phyloP scores from a whole-genome alignment of 2,888 invertebrate species.

The Cataglyphis rosenhaueri region DNA sequence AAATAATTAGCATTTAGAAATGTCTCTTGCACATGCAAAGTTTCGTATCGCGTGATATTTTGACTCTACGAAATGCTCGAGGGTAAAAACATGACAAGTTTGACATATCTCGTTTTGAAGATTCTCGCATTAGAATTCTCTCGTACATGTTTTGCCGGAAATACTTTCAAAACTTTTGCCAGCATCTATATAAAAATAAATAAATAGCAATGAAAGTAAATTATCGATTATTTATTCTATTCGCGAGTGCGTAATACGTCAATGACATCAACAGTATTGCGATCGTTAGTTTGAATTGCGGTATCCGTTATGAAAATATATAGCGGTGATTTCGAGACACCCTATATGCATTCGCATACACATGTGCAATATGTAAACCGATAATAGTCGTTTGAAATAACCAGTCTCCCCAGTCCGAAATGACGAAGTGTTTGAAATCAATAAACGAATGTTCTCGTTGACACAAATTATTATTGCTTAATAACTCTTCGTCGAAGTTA shows the following conservation, averaged over 20 bases:
- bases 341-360: neutral
- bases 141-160: neutral
- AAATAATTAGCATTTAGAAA: conserved; percentile 13
- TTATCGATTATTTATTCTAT: neutral
- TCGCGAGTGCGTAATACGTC: neutral
- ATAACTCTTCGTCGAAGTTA: conserved; percentile 52
- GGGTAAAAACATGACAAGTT: conserved; percentile 3
- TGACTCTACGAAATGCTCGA: neutral
- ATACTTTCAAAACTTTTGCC: neutral
- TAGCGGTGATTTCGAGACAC: conserved; percentile 23
- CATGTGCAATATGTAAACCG: conserved; percentile 12
- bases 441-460: conserved; percentile 69
- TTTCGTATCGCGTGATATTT: conserved; percentile 27
- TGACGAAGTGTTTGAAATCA: conserved; percentile 71
- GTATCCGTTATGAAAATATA: conserved; percentile 16
- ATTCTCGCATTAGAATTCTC: conserved; percentile 4
- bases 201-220: neutral
- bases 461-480: conserved; percentile 75
- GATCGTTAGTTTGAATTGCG: neutral
- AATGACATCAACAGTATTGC: neutral
- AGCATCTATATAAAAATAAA: neutral
- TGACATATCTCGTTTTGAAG: conserved; percentile 13
- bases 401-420: conserved; percentile 42
- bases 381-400: conserved; percentile 55
- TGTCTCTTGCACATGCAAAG: conserved; percentile 27